Percentiles rank a stretch among this genome's conserved stretches.
These are phyloP conservation scores for Drosophila miranda DNA, from an alignment of 1,140 invertebrate species.

Conservation along the genomic window DNA sequence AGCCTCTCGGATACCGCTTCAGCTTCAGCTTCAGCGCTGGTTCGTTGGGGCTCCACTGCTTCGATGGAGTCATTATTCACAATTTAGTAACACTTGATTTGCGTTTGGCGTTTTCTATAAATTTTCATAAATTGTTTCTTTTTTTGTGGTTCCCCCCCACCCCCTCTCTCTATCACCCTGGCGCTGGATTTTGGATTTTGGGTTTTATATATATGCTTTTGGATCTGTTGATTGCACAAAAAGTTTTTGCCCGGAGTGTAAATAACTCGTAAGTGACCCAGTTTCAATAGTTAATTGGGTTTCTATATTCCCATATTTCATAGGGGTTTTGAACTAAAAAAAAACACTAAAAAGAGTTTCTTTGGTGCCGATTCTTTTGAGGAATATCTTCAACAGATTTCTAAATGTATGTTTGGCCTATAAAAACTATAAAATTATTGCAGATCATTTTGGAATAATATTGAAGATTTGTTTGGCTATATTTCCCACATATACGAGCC, in stretches of 20 bases:
- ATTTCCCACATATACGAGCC: too few species aligned
- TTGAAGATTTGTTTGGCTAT: too few species aligned
- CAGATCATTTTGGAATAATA: too few species aligned
- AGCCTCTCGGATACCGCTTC: too few species aligned
- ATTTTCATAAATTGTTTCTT: slow-evolving; percentile 73
- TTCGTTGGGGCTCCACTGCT: slow-evolving; percentile 2
- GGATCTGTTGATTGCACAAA: slow-evolving; percentile 45
- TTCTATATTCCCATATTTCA: background rate
- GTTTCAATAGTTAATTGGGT: slow-evolving; percentile 26
- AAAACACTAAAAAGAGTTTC: too few species aligned
- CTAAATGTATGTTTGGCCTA: too few species aligned
- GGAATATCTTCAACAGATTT: too few species aligned
- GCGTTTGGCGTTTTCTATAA: slow-evolving; percentile 73
- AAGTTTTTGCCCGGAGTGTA: slow-evolving; percentile 18
- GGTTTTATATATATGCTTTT: slow-evolving; percentile 3
- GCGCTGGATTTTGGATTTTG: too few species aligned
- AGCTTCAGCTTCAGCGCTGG: too few species aligned
- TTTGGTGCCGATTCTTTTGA: too few species aligned
- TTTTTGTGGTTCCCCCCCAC: slow-evolving; percentile 18
- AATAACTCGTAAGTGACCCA: slow-evolving; percentile 29
- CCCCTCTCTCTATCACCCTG: background rate
- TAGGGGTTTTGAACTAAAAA: too few species aligned
- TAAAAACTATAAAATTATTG: too few species aligned
- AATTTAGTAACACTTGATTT: slow-evolving; percentile 81
- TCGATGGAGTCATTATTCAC: slow-evolving; percentile 76